Conservation (phyloP, 2,888 invertebrate genomes). For the Sussaba pulchella region DNA sequence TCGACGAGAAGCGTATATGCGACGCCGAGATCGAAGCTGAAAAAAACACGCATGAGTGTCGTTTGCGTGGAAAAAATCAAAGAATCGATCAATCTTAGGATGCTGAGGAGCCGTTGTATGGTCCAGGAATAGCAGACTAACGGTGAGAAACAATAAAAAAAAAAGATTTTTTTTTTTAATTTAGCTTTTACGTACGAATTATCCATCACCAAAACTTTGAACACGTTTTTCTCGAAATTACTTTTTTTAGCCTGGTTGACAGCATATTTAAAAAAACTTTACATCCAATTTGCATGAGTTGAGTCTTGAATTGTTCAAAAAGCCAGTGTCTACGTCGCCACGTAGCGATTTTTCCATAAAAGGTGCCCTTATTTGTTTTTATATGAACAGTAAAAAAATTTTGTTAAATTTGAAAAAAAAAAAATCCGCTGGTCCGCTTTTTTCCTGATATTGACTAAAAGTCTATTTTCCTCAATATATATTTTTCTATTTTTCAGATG, state of each 20-base stretch:
- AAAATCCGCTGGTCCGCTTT: constrained; percentile 4
- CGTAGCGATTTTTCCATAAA: too few species aligned
- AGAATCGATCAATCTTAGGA: constrained; percentile 13
- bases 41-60: constrained; percentile 25
- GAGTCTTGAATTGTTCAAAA: constrained; percentile 10
- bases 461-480: too few species aligned
- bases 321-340: too few species aligned
- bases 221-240: constrained; percentile 30
- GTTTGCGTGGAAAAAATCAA: constrained; percentile 20
- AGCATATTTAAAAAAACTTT: constrained; percentile 20
- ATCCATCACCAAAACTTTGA: too few species aligned
- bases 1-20: too few species aligned
- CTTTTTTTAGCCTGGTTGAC: constrained; percentile 18
- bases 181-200: too few species aligned
- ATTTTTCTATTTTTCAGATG: constrained; percentile 40
- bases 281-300: constrained; percentile 14
- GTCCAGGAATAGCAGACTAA: constrained; percentile 27
- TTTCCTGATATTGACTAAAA: background rate
- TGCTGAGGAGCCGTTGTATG: constrained; percentile 36
- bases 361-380: background rate
- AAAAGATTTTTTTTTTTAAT: constrained; percentile 19
- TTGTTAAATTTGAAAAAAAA: background rate
- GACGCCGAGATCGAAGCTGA: constrained; percentile 7
- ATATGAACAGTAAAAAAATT: constrained; percentile 25
- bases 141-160: constrained; percentile 6